Percentiles rank a stretch among this genome's conserved stretches.
Conservation (phyloP, 2,113 vertebrate genomes). For the Xiphophorus couchianus region DNA sequence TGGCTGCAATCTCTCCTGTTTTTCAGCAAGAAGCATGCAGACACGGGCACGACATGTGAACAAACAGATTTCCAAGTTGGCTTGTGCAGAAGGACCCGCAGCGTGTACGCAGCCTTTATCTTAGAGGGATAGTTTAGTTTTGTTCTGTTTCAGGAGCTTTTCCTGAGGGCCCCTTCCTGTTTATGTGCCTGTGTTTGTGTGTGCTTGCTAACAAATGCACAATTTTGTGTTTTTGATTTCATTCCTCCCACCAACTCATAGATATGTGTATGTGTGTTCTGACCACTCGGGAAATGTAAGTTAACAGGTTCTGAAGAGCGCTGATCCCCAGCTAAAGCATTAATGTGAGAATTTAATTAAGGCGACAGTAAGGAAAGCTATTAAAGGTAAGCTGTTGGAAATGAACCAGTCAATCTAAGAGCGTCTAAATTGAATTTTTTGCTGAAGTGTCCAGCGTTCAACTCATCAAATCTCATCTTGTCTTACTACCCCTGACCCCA, state of each 20-base stretch:
- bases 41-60: slow-evolving; percentile 14
- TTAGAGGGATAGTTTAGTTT: neutral
- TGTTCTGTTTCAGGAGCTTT: slow-evolving; percentile 25
- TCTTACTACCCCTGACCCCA: slow-evolving; percentile 71
- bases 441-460: slow-evolving; percentile 70
- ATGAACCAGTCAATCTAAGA: slow-evolving; percentile 77
- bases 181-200: neutral
- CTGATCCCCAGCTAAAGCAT: slow-evolving; percentile 65
- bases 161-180: slow-evolving; percentile 21
- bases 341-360: slow-evolving; percentile 79
- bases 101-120: neutral
- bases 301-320: slow-evolving; percentile 69
- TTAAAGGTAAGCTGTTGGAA: slow-evolving; percentile 76
- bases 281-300: slow-evolving; percentile 69
- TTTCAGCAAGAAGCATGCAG: slow-evolving; percentile 15
- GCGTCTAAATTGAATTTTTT: slow-evolving; percentile 76
- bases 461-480: slow-evolving; percentile 72
- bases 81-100: neutral
- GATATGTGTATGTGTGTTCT: slow-evolving; percentile 20
- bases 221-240: slow-evolving; percentile 41
- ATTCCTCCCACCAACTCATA: slow-evolving; percentile 26
- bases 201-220: neutral
- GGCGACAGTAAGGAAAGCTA: slow-evolving; percentile 77
- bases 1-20: slow-evolving; percentile 35
- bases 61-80: neutral